phyloP scores from a whole-genome alignment of 2,888 invertebrate species.

The Mechanitis messenoides region DNA sequence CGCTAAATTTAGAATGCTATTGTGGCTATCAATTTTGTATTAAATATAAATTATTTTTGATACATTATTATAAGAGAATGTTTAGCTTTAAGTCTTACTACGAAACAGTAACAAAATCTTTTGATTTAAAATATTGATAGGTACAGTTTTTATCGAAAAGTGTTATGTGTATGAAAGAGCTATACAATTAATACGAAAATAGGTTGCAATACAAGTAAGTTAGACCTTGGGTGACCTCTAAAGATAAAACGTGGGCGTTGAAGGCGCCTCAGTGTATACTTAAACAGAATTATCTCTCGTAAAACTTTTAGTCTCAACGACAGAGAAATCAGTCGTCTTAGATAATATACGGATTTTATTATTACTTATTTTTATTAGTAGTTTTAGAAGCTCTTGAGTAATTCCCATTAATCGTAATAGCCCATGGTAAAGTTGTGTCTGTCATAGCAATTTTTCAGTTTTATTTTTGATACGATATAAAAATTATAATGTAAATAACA shows the following conservation, averaged over 20 bases:
- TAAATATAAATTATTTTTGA: no score
- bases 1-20: no score
- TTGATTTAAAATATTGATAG: no score
- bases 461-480: background rate
- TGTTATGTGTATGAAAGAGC: no score
- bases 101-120: no score
- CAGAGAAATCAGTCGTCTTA: slow-evolving; percentile 40
- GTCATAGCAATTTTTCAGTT: background rate
- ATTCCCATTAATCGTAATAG: background rate
- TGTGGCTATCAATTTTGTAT: no score
- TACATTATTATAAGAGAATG: no score
- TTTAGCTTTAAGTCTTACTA: no score
- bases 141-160: no score
- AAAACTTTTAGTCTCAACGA: slow-evolving; percentile 39
- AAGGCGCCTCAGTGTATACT: slow-evolving; percentile 42
- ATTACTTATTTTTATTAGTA: slow-evolving; percentile 6
- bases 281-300: slow-evolving; percentile 46
- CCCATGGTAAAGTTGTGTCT: background rate
- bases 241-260: slow-evolving; percentile 43
- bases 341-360: slow-evolving; percentile 30
- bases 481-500: no score
- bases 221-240: slow-evolving; percentile 54
- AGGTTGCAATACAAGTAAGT: slow-evolving; percentile 9
- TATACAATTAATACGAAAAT: background rate
- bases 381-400: background rate